Evolutionary conservation across 2,113 vertebrate species (phyloP).

Genomic region (Vanacampus margaritifer): DNA sequence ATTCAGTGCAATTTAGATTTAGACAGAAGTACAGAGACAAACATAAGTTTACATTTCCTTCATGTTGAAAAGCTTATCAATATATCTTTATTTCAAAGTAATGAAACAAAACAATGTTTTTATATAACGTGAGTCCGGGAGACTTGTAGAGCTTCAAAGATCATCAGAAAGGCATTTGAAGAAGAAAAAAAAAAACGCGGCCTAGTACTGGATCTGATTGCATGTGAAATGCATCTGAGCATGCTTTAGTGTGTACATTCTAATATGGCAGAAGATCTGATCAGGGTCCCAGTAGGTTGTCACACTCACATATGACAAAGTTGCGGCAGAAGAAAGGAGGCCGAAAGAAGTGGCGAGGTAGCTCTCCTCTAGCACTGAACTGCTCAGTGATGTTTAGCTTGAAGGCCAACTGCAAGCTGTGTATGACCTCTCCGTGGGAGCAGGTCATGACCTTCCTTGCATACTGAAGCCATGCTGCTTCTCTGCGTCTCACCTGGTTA

Average conservation of each 20-base stretch:
- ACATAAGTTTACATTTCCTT: too few relatives aligned
- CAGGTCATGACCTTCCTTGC: slow-evolving; percentile 16
- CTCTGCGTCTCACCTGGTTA: slow-evolving; percentile 7
- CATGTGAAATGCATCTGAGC: background rate
- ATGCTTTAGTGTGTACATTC: background rate
- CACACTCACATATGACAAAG: slow-evolving; percentile 12
- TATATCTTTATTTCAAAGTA: too few relatives aligned
- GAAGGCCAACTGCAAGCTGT: background rate
- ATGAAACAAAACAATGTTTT: too few relatives aligned
- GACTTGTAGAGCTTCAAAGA: slow-evolving; percentile 48
- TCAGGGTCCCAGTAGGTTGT: slow-evolving; percentile 16
- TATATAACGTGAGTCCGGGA: too few relatives aligned
- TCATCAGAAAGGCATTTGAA: slow-evolving; percentile 23
- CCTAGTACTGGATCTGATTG: slow-evolving; percentile 13
- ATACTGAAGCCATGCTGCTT: slow-evolving; percentile 20
- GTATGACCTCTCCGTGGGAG: slow-evolving; percentile 16
- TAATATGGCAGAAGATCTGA: slow-evolving; percentile 17
- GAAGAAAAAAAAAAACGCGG: slow-evolving; percentile 39
- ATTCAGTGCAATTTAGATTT: too few relatives aligned
- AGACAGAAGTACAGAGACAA: too few relatives aligned
- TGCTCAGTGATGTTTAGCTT: background rate
- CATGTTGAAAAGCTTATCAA: too few relatives aligned
- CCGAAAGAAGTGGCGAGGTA: background rate
- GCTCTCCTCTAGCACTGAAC: background rate
- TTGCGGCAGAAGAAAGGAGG: background rate